Evolutionary conservation across 2,888 invertebrate species (phyloP).

Genomic region (Siphlonurus alternatus): DNA sequence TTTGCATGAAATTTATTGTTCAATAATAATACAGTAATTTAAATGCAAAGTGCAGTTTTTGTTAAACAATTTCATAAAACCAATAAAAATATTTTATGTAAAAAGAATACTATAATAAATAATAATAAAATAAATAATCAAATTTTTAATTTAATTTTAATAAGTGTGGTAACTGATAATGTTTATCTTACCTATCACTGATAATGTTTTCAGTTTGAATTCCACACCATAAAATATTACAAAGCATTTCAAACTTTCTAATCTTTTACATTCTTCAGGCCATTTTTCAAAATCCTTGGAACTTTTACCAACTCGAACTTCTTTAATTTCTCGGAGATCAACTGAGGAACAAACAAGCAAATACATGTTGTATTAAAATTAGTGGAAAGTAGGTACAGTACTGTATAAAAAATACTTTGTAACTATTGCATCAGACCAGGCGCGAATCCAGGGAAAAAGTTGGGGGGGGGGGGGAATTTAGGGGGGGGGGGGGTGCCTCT

Average conservation of each 20-base stretch:
- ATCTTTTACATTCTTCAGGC: slow-evolving; percentile 71
- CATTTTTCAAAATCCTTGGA: slow-evolving; percentile 87
- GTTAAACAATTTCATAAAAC: too few species aligned
- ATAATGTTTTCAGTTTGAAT: slow-evolving; percentile 75
- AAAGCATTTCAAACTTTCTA: slow-evolving; percentile 68
- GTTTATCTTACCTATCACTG: slow-evolving; percentile 75
- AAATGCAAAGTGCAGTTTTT: not conserved
- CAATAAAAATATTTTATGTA: too few species aligned
- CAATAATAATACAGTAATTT: not conserved
- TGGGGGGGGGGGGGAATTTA: too few species aligned
- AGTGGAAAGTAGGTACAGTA: not conserved
- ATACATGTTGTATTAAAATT: not conserved
- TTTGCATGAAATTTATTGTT: not conserved
- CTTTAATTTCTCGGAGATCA: slow-evolving; percentile 73
- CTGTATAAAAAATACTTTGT: too few species aligned
- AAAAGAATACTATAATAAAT: too few species aligned
- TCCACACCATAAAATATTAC: slow-evolving; percentile 77
- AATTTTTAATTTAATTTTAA: too few species aligned
- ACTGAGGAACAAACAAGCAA: slow-evolving; percentile 25
- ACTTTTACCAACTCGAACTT: slow-evolving; percentile 69
- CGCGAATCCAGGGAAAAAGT: too few species aligned
- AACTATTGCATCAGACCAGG: too few species aligned
- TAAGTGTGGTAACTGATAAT: too few species aligned
- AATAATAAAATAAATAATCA: too few species aligned
- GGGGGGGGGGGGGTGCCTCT: too few species aligned